Evolutionary conservation across 1,140 invertebrate species (phyloP).

Genomic region (Drosophila parvula): DNA sequence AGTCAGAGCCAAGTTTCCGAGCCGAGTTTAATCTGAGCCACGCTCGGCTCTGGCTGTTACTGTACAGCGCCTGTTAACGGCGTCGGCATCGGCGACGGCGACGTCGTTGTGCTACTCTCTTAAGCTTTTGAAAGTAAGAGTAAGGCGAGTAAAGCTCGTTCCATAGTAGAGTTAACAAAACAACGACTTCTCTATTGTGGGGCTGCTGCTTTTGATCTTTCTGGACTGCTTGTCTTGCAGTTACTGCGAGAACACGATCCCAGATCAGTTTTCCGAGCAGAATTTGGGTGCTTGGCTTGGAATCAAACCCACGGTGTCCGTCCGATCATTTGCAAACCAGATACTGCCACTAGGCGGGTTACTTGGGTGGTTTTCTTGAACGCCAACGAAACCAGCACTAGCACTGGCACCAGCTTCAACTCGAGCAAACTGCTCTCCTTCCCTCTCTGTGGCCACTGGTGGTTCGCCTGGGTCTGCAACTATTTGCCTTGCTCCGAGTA

Average conservation of each 20-base stretch:
- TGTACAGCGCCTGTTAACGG: conserved; percentile 49
- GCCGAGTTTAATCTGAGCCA: conserved; percentile 36
- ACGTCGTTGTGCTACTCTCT: conserved; percentile 39
- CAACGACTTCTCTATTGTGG: not conserved
- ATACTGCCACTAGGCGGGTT: conserved; percentile 26
- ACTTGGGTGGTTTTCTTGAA: conserved; percentile 33
- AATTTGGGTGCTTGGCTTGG: conserved; percentile 5
- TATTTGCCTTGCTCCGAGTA: conserved; percentile 8
- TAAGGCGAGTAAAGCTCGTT: conserved; percentile 32
- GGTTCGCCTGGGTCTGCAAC: conserved; percentile 21
- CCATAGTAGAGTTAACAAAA: conserved; percentile 28
- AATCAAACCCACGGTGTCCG: conserved; percentile 16
- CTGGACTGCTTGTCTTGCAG: conserved; percentile 20
- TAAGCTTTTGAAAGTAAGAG: conserved; percentile 81
- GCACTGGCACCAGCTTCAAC: conserved; percentile 5
- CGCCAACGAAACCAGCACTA: conserved; percentile 11
- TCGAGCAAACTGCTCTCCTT: conserved; percentile 11
- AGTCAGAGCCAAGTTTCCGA: conserved; percentile 37
- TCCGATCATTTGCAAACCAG: conserved; percentile 6
- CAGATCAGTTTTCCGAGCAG: conserved; percentile 7
- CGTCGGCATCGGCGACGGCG: not conserved
- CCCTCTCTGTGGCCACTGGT: not conserved
- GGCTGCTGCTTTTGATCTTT: conserved; percentile 8
- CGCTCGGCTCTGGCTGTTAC: conserved; percentile 34
- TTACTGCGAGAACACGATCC: conserved; percentile 1